These are phyloP conservation scores for Tenthredo distinguenda DNA, from an alignment of 2,888 invertebrate species.

Conservation along the genomic window DNA sequence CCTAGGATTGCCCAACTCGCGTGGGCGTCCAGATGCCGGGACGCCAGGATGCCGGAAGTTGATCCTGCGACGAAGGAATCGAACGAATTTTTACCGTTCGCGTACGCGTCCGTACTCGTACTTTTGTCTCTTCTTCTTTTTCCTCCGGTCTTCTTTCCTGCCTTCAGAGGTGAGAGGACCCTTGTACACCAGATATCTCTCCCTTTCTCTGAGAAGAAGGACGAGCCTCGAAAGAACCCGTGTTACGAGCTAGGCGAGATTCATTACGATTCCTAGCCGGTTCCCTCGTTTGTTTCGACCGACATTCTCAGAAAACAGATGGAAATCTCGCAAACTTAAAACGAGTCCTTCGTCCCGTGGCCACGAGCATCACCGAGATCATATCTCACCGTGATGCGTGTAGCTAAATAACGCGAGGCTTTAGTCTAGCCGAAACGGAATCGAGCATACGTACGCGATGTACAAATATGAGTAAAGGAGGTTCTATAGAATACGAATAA, in stretches of 20 bases:
- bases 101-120: too few species aligned
- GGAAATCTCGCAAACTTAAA: slow-evolving; percentile 74
- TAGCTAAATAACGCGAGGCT: slow-evolving; percentile 18
- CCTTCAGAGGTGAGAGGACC: slow-evolving; percentile 14
- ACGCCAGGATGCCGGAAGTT: background rate
- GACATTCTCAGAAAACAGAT: slow-evolving; percentile 75
- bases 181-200: background rate
- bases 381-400: slow-evolving; percentile 40
- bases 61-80: background rate
- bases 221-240: background rate
- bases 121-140: too few species aligned
- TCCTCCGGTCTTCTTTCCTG: background rate
- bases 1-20: slow-evolving; percentile 6
- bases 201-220: background rate
- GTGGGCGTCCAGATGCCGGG: slow-evolving; percentile 2
- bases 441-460: background rate
- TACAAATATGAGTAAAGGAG: background rate
- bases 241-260: slow-evolving; percentile 30
- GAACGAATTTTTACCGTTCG: background rate
- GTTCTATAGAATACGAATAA: background rate
- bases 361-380: slow-evolving; percentile 13
- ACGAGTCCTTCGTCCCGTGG: slow-evolving; percentile 34
- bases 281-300: slow-evolving; percentile 67
- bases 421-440: background rate
- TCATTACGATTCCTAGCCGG: slow-evolving; percentile 48